A percentile compares a stretch with the other conserved stretches of the same genome.
phyloP scores from a whole-genome alignment of 2,113 vertebrate species.

The Microcebus lehilahytsara region DNA sequence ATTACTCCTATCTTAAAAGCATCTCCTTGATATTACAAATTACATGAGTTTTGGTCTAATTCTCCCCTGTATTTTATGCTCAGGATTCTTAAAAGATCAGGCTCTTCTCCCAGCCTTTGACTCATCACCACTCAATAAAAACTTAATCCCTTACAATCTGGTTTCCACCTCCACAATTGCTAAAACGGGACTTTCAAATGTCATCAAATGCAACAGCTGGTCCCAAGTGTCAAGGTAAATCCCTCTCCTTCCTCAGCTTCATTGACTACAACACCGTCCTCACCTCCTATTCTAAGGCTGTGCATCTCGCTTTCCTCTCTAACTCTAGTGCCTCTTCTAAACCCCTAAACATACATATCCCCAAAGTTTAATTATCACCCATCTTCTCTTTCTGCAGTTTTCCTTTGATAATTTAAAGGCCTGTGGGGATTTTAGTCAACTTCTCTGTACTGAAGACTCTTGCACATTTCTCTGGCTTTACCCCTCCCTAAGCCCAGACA shows the following conservation, averaged over 20 bases:
- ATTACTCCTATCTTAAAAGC: neutral
- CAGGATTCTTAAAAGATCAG: neutral
- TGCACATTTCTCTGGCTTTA: neutral
- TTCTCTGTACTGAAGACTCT: neutral
- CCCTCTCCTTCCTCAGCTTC: neutral
- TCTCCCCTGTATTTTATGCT: neutral
- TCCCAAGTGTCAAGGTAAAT: neutral
- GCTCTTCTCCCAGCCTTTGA: constrained; percentile 6
- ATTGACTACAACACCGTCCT: neutral
- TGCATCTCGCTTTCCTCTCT: neutral
- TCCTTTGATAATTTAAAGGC: neutral
- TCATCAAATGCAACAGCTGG: constrained; percentile 34
- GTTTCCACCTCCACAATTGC: neutral
- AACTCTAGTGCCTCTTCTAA: neutral
- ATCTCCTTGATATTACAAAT: neutral
- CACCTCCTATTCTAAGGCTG: neutral
- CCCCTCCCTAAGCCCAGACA: neutral
- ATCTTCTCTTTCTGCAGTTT: neutral
- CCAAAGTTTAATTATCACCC: neutral
- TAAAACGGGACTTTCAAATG: constrained; percentile 48
- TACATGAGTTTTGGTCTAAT: neutral
- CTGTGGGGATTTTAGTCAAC: neutral
- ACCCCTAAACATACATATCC: neutral
- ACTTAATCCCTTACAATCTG: constrained; percentile 45
- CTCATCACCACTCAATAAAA: constrained; percentile 12